Percentiles rank a stretch among this genome's conserved stretches.
phyloP scores from a whole-genome alignment of 2,113 vertebrate genomes.

The Mus pahari region DNA sequence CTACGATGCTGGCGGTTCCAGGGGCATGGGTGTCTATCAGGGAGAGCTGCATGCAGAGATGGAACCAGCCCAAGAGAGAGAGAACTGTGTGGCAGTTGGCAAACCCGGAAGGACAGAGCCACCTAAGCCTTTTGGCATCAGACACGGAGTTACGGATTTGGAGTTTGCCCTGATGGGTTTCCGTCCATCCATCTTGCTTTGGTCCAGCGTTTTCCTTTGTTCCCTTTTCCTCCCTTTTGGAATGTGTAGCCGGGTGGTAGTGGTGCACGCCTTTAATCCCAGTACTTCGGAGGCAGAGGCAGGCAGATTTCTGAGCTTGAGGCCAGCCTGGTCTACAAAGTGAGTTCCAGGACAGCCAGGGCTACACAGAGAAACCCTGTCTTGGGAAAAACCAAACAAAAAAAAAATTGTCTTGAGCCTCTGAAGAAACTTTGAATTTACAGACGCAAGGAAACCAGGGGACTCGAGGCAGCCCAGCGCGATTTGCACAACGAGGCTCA shows the following conservation, averaged over 20 bases:
- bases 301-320: no score
- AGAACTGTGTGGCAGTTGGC: not conserved
- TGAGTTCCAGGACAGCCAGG: no score
- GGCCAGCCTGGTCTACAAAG: no score
- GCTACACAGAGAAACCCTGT: no score
- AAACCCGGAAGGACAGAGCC: not conserved
- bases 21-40: not conserved
- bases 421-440: not conserved
- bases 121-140: not conserved
- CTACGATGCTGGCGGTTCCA: not conserved
- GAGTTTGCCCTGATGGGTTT: not conserved
- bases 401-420: not conserved
- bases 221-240: not conserved
- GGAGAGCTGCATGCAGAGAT: not conserved
- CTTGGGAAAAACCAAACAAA: no score
- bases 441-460: not conserved
- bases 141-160: not conserved
- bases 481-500: not conserved
- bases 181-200: no score
- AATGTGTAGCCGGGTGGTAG: no score
- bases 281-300: no score
- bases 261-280: no score
- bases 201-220: not conserved
- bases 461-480: not conserved
- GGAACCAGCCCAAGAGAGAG: not conserved